Conservation (phyloP, 2,113 vertebrate species). For the Spheniscus mendiculus region DNA sequence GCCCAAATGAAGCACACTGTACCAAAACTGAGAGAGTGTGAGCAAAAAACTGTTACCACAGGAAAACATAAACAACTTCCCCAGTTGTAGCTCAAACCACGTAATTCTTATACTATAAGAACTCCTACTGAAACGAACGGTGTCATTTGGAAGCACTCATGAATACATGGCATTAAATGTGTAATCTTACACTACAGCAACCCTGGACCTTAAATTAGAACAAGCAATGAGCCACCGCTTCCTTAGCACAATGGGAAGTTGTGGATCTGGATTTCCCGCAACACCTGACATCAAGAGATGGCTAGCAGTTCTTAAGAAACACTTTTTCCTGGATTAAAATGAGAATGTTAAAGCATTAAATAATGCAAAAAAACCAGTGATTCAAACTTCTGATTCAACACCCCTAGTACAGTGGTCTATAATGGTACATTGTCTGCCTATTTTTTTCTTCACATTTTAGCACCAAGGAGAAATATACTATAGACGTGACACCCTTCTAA, state of each 20-base stretch:
- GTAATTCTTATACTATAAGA: neutral
- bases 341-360: neutral
- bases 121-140: neutral
- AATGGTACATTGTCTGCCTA: neutral
- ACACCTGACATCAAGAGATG: neutral
- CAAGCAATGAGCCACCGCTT: accelerated
- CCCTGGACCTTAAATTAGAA: neutral
- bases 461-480: neutral
- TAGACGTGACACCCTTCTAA: neutral
- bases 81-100: neutral
- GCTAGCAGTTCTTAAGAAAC: neutral
- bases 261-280: neutral
- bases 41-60: neutral
- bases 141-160: neutral
- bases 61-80: neutral
- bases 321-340: neutral
- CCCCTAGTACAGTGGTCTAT: neutral
- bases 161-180: neutral
- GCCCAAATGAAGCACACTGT: neutral
- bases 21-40: neutral
- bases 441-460: neutral
- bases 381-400: neutral
- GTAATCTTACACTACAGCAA: neutral
- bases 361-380: neutral
- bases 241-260: neutral